Evolutionary conservation across 2,113 vertebrate genomes (phyloP), one percentile per base, ranked within the genome.

Genomic region (Myodes glareolus): DNA sequence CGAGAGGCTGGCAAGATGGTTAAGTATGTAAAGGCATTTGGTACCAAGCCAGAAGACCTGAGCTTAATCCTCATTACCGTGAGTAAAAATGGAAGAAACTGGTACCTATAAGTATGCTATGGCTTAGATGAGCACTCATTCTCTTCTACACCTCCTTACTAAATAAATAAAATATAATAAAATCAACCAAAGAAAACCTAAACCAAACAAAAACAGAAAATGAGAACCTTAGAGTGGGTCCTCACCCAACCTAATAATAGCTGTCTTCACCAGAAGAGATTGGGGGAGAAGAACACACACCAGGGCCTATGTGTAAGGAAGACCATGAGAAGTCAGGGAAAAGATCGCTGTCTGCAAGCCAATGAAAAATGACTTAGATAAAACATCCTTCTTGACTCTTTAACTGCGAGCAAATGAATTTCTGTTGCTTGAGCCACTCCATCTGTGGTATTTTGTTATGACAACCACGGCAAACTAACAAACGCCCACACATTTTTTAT

Each of bases 401-500:
- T 39, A n/a, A 73, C 19, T 86, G 21, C 82, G 12, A 70, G 84
- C 68, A 97, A 88, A 88, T 50, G 70, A 80, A 25, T 65, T 45
- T 88, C 47, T 96, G 25, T 67, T 70, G 47, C 67, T 92, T 61
- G 73, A 94, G 63, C 39, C 42, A 76, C 21, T 76, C 45, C 45
- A 61, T 67, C 93, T 94, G 58, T 81, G 47, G 55, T 92, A 91
- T 78, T 90, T 91, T 88, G 3, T 84, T 90, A 63, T 42, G 27
- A 36, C 47, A 94, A 31, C 47, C 70, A 5, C 14, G 70, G 63
- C 11, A 39, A 92, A 90, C 47, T 31, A 95, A 77, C 19, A 17
- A 23, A 68, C 29, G 39, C 27, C 33, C 78, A 65, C 42, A 72
- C n/a, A 39, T 27, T 52, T 52, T 52, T 58, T 93, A 63, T 39